Base-by-base conservation (phyloP, 2,888 invertebrate species). In the Oscheius sp. region DNA sequence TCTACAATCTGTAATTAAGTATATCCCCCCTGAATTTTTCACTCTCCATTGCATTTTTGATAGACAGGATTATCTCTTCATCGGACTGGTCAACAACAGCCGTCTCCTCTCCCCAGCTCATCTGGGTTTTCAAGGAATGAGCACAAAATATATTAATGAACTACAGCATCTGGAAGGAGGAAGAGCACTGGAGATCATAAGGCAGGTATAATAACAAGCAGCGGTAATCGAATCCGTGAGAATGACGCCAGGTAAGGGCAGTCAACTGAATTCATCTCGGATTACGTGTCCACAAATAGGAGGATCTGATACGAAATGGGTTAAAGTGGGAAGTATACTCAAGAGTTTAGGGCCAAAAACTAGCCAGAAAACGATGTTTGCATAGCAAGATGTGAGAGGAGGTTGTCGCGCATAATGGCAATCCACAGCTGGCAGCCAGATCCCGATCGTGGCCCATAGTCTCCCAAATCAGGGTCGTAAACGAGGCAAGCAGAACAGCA, bases 381-480 rank as follows among this genome's bases (percentile, higher is more conserved):
- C 55, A 55, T 53, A 55, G 53, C 68, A 55, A 53, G 68, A 68
- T 68, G 68, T 63, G 48, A 50, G 63, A 68, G 70, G 68, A 58
- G 70, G 70, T 59, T 70, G 59, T 70, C 59, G 70, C 59, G 70
- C 59, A 70, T 70, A 70, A 70, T 70, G 70, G 59, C 58, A 48
- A 42, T 59, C 57, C 58, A 59, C 70, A 70, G 58, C 70, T 70
- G 70, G 70, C 59, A 42, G 57, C 58, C 58, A 70, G 70, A 70
- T 70, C 70, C 35, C 70, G 70, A 70, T 70, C 57, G 70, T 57
- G 29, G 58, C 57, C 48, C 55, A 70, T 70, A 59, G 55, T 70
- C 70, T 55, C 57, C 70, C 70, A 68, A 68, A 68, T 68, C 68
- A 68, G 68, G 66, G 68, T 68, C 68, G 68, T 68, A 68, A 68